Conservation (phyloP, 1,140 invertebrate species). For the Eumeta japonica region DNA sequence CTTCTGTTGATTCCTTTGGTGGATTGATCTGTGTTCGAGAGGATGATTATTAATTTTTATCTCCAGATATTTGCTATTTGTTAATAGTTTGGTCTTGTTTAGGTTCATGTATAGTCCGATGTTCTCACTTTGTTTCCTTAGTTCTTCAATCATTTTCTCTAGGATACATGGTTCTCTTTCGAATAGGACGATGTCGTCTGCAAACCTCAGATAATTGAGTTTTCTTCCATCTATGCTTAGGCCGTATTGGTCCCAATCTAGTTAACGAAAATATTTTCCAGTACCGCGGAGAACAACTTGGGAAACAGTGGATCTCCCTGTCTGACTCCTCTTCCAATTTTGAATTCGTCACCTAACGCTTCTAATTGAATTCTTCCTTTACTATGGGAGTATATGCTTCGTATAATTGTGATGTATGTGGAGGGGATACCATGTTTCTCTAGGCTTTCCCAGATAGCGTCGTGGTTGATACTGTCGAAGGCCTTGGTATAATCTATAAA, state of each 20-base stretch:
- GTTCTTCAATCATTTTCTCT: neutral
- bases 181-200: constrained; percentile 3
- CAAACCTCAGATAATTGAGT: constrained; percentile 5
- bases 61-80: constrained; percentile 2
- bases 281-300: neutral
- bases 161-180: neutral
- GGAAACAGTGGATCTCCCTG: constrained; percentile 6
- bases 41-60: neutral
- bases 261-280: constrained; percentile 1
- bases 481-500: too few relatives aligned
- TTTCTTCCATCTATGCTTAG: neutral
- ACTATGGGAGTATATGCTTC: constrained; percentile 2
- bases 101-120: constrained; percentile 2
- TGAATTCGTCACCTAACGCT: neutral
- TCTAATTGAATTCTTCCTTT: neutral
- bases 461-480: too few relatives aligned
- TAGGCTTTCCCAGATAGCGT: neutral
- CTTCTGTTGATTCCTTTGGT: constrained; percentile 6
- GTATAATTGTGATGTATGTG: constrained; percentile 2
- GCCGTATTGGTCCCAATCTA: neutral
- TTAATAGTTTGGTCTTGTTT: constrained; percentile 2
- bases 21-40: too few relatives aligned
- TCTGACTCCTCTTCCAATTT: constrained; percentile 2
- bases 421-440: neutral
- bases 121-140: neutral